Conservation (phyloP, 2,113 vertebrate species). For the Apteryx mantelli region DNA sequence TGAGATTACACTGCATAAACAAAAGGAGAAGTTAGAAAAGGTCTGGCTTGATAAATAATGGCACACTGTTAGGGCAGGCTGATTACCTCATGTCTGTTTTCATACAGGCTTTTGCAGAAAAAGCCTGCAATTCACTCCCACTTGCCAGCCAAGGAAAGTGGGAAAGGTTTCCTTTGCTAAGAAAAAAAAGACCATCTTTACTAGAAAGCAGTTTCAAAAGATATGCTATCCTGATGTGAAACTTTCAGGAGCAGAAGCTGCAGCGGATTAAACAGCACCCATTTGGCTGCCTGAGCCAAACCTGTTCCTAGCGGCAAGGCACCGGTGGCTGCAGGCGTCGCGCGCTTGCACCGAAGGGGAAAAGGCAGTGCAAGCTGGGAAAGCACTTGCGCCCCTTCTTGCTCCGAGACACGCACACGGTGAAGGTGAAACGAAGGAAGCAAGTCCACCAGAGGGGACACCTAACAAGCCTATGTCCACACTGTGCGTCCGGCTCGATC, state of each 20-base stretch:
- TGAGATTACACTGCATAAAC: conserved; percentile 71
- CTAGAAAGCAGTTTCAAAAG: conserved; percentile 24
- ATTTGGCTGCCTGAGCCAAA: neutral
- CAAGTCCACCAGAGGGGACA: too few species aligned
- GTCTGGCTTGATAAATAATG: conserved; percentile 60
- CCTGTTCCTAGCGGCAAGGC: too few species aligned
- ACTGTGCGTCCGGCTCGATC: too few species aligned
- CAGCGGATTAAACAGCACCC: neutral
- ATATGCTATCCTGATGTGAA: neutral
- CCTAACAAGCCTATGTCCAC: too few species aligned
- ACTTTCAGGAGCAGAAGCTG: neutral
- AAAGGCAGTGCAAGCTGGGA: too few species aligned
- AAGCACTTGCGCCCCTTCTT: too few species aligned
- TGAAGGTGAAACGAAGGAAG: too few species aligned
- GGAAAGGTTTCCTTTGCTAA: conserved; percentile 30
- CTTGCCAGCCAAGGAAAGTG: neutral
- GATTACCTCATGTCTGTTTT: conserved; percentile 56
- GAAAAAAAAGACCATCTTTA: neutral
- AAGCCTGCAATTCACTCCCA: neutral
- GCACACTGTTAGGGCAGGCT: conserved; percentile 44
- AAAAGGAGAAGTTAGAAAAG: conserved; percentile 65
- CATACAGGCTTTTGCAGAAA: neutral
- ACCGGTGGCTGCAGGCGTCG: too few species aligned
- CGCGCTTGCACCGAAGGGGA: too few species aligned
- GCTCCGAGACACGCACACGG: too few species aligned